These are phyloP conservation scores for Nemapogon koenigi DNA, from an alignment of 2,888 invertebrate genomes.

Conservation along the genomic window DNA sequence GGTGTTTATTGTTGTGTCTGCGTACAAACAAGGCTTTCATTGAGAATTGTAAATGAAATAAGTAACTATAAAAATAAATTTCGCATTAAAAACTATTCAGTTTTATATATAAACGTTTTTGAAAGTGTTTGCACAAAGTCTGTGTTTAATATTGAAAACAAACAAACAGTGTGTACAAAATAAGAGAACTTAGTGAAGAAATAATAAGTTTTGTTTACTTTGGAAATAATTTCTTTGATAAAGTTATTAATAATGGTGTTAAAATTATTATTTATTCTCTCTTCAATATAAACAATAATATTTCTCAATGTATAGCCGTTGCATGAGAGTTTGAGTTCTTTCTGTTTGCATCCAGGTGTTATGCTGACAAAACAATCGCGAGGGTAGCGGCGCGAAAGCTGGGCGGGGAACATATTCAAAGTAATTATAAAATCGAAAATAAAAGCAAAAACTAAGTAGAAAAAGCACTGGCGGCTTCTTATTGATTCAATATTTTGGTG, in stretches of 20 bases:
- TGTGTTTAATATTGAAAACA: no score
- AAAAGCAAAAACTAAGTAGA: conserved; percentile 32
- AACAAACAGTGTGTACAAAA: not conserved
- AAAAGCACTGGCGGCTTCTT: conserved; percentile 27
- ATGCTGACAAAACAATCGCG: conserved; percentile 59
- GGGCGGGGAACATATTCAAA: conserved; percentile 55
- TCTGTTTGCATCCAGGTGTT: conserved; percentile 60
- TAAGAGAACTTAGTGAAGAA: no score
- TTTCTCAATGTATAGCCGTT: not conserved
- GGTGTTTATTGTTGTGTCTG: no score
- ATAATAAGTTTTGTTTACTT: no score
- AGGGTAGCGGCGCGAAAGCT: conserved; percentile 39
- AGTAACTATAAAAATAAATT: no score
- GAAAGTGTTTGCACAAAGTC: no score
- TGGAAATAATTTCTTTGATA: no score
- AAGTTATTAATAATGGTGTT: no score
- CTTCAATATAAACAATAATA: not conserved
- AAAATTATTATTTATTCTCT: not conserved
- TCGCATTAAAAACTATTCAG: no score
- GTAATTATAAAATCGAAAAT: conserved; percentile 42
- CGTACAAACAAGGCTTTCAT: no score
- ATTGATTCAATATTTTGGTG: conserved; percentile 34
- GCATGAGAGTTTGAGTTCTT: conserved; percentile 15
- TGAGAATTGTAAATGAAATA: no score
- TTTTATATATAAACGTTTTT: no score